Percentiles rank a stretch among this genome's conserved stretches.
These are phyloP conservation scores for Leptinotarsa tumamoca DNA, from an alignment of 2,888 invertebrate species.

Conservation along the genomic window DNA sequence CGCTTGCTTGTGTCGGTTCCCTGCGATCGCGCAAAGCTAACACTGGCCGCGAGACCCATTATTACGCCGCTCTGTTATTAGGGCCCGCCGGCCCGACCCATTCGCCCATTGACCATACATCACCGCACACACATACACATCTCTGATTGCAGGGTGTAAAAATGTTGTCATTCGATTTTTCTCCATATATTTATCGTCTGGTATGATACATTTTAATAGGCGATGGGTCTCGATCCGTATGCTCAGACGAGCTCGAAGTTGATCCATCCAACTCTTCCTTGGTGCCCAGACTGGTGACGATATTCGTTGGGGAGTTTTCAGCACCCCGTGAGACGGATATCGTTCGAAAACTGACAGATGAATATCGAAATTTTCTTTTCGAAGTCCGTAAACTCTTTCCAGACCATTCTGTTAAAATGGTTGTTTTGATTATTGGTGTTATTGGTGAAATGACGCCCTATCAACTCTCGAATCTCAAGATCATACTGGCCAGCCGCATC, in stretches of 20 bases:
- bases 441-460: no score
- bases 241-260: not conserved
- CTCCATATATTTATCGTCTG: constrained; percentile 29
- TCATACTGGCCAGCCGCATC: no score
- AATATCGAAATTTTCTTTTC: no score
- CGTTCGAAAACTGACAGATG: no score
- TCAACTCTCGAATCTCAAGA: no score
- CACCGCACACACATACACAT: constrained; percentile 60
- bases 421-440: no score
- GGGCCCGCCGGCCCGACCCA: constrained; percentile 60
- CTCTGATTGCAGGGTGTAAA: constrained; percentile 64
- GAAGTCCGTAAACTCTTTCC: no score
- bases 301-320: no score
- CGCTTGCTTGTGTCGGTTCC: constrained; percentile 20
- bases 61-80: constrained; percentile 67
- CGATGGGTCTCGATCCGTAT: constrained; percentile 6
- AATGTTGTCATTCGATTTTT: constrained; percentile 61
- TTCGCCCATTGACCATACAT: constrained; percentile 64
- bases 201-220: constrained; percentile 18
- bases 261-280: no score
- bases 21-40: constrained; percentile 57
- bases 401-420: no score
- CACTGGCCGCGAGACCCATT: constrained; percentile 61
- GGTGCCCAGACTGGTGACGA: no score
- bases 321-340: no score